Evolutionary conservation across 1,140 invertebrate genomes (phyloP).

Genomic region (Drosophila baimaii): DNA sequence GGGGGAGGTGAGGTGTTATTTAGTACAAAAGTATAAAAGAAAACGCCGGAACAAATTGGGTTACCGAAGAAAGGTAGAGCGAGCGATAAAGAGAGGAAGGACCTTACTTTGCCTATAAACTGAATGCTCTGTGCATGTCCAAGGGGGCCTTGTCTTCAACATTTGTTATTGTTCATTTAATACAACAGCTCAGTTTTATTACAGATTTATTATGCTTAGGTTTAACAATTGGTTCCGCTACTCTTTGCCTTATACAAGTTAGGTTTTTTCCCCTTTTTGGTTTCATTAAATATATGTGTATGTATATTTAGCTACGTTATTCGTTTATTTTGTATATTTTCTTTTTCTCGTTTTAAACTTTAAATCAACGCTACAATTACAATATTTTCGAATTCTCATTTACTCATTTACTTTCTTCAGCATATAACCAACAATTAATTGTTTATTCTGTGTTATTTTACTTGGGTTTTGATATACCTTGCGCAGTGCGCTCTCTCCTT

Average conservation of each 20-base stretch:
- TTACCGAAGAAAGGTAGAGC: neutral
- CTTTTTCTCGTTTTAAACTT: constrained; percentile 53
- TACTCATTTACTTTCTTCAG: constrained; percentile 60
- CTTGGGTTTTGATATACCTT: constrained; percentile 64
- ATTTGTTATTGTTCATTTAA: constrained; percentile 78
- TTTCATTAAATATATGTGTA: constrained; percentile 49
- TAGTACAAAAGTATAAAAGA: constrained; percentile 82
- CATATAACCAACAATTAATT: constrained; percentile 77
- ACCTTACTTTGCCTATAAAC: constrained; percentile 8
- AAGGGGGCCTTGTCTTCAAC: constrained; percentile 29
- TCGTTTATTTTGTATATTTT: constrained; percentile 60
- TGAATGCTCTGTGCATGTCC: constrained; percentile 45
- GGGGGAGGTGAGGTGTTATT: constrained; percentile 43
- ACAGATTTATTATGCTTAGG: constrained; percentile 65
- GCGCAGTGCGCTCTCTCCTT: constrained; percentile 38
- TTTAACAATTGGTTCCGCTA: constrained; percentile 83
- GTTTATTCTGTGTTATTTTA: constrained; percentile 42
- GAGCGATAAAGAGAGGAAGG: neutral
- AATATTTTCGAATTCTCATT: constrained; percentile 54
- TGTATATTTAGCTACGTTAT: constrained; percentile 72
- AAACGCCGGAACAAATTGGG: constrained; percentile 56
- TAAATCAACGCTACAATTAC: constrained; percentile 69
- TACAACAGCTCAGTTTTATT: constrained; percentile 76
- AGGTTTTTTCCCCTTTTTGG: constrained; percentile 46
- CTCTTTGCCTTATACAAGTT: constrained; percentile 65